Evolutionary conservation across 2,888 invertebrate genomes (phyloP).

Genomic region (Gymnocheta viridis): DNA sequence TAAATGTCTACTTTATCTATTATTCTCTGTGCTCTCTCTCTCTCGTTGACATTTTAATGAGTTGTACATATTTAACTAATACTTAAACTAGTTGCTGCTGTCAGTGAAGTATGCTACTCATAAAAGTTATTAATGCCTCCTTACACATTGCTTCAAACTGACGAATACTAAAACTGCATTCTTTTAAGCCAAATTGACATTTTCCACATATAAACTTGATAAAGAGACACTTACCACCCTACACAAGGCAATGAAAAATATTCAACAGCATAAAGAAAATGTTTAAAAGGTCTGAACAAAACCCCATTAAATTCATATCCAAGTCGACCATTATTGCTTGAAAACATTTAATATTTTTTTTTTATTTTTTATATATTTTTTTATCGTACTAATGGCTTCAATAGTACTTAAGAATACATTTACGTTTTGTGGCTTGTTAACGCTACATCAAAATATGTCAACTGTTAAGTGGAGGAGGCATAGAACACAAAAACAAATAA

Average conservation of each 20-base stretch:
- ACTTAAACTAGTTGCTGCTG: slow-evolving; percentile 30
- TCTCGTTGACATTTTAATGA: slow-evolving; percentile 8
- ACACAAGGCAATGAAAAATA: not conserved
- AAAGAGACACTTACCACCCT: not conserved
- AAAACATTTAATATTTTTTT: not conserved
- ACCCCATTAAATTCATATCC: not conserved
- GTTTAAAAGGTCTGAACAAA: not conserved
- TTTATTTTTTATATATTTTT: not conserved
- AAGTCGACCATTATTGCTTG: slow-evolving; percentile 14
- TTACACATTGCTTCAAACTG: not conserved
- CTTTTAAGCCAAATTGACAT: not conserved
- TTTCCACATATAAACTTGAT: not conserved
- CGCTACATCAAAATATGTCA: slow-evolving; percentile 65
- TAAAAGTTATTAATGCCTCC: slow-evolving; percentile 36
- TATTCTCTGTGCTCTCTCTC: not conserved
- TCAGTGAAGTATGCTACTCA: not conserved
- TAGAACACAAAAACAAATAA: slow-evolving; percentile 10
- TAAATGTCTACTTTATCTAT: slow-evolving; percentile 34
- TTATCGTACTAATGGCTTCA: slow-evolving; percentile 18
- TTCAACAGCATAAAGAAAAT: not conserved
- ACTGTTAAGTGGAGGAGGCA: slow-evolving; percentile 46
- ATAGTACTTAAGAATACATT: slow-evolving; percentile 65
- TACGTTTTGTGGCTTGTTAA: slow-evolving; percentile 57
- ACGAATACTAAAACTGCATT: not conserved
- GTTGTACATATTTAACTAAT: not conserved